phyloP scores from a whole-genome alignment of 2,888 invertebrate genomes.

The Taenaris catops region DNA sequence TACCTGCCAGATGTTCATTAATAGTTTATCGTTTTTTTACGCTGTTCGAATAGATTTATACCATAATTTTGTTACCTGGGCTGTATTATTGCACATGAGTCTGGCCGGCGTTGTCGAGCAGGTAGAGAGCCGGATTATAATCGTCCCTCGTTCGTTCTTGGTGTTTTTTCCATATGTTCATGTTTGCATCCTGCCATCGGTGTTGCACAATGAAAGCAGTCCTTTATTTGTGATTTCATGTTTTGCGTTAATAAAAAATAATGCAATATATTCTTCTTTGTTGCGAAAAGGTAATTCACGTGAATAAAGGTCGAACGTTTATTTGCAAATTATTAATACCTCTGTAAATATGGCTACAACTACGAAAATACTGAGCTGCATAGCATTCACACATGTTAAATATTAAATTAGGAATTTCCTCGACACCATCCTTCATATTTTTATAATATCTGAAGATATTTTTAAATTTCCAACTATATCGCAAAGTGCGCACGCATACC shows the following conservation, averaged over 20 bases:
- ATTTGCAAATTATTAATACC: too few species aligned
- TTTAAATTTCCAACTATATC: neutral
- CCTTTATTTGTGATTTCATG: constrained; percentile 5
- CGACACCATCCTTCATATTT: too few species aligned
- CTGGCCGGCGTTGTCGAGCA: constrained; percentile 45
- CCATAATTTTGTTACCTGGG: constrained; percentile 60
- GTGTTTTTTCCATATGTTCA: constrained; percentile 13
- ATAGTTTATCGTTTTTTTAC: constrained; percentile 32
- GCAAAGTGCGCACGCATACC: constrained; percentile 2
- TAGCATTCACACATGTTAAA: too few species aligned
- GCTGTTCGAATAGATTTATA: constrained; percentile 31
- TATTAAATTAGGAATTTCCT: too few species aligned
- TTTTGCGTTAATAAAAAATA: too few species aligned
- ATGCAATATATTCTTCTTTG: too few species aligned
- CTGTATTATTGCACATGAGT: constrained; percentile 44
- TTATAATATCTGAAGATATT: neutral
- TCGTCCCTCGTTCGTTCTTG: constrained; percentile 36
- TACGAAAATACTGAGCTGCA: too few species aligned
- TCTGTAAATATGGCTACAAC: too few species aligned
- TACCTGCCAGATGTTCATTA: constrained; percentile 39
- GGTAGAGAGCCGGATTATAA: constrained; percentile 61
- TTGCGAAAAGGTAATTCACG: too few species aligned
- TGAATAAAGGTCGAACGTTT: too few species aligned
- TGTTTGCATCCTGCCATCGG: constrained; percentile 6
- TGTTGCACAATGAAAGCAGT: constrained; percentile 1